These are phyloP conservation scores for Chauna torquata DNA, from an alignment of 2,113 vertebrate genomes.

Conservation along the genomic window DNA sequence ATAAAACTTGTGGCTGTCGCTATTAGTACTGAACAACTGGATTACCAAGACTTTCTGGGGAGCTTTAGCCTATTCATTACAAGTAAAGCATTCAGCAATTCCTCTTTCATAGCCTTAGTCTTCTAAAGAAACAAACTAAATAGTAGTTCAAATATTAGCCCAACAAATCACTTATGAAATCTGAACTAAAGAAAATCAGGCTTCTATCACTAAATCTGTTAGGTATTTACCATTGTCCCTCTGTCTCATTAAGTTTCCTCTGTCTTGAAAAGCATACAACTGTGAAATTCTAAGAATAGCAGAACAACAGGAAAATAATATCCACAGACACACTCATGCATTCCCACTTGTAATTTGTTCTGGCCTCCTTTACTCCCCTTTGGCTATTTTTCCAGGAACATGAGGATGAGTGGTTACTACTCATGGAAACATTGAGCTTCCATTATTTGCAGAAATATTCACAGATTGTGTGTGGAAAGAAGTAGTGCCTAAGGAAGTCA, in stretches of 20 bases:
- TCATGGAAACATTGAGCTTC: constrained; percentile 22
- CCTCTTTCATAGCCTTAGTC: not conserved
- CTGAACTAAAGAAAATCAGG: not conserved
- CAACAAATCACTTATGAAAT: not conserved
- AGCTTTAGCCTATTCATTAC: not conserved
- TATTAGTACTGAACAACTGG: not conserved
- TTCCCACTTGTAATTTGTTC: constrained; percentile 40
- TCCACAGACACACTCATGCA: constrained; percentile 3
- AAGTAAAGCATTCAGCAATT: not conserved
- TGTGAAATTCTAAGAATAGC: constrained; percentile 6
- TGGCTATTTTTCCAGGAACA: constrained; percentile 49
- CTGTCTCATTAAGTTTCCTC: not conserved
- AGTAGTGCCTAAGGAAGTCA: not conserved
- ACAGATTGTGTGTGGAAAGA: not conserved
- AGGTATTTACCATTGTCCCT: not conserved
- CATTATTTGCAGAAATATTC: not conserved
- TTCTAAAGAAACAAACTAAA: constrained; percentile 17
- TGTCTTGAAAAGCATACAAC: not conserved
- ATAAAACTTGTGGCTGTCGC: not conserved
- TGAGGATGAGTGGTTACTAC: not conserved
- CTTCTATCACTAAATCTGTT: not conserved
- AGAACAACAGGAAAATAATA: constrained; percentile 23
- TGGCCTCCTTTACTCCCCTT: constrained; percentile 1
- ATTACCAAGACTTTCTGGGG: not conserved
- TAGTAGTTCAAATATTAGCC: not conserved